These are phyloP conservation scores for Abrostola triplasia DNA, from an alignment of 2,888 invertebrate species.

Conservation along the genomic window DNA sequence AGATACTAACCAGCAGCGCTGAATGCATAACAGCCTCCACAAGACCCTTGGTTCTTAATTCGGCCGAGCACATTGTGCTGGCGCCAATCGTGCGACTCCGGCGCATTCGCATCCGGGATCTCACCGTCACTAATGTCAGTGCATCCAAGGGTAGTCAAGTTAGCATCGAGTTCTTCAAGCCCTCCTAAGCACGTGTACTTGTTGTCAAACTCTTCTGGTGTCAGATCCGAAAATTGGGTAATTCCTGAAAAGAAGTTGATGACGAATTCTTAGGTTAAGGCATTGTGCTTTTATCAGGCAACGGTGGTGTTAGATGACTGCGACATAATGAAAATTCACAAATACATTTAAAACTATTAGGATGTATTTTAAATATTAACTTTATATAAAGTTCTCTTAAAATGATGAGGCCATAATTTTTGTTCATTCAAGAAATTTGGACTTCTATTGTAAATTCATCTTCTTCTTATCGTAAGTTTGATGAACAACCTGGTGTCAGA, in stretches of 20 bases:
- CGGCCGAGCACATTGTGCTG: conserved; percentile 92
- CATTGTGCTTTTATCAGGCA: no score
- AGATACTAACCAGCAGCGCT: conserved; percentile 40
- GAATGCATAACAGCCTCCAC: conserved; percentile 94
- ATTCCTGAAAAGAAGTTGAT: conserved; percentile 14
- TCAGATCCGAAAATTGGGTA: conserved; percentile 18
- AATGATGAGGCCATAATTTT: no score
- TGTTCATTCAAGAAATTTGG: no score
- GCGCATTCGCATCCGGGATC: conserved; percentile 34
- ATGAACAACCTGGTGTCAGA: no score
- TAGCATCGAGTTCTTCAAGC: not conserved
- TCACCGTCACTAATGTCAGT: conserved; percentile 10
- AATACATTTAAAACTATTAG: no score
- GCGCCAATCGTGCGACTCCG: conserved; percentile 90
- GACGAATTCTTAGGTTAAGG: no score
- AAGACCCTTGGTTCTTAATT: conserved; percentile 92
- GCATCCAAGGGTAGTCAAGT: conserved; percentile 1
- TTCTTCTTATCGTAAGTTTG: no score
- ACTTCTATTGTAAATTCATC: no score
- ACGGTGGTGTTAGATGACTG: no score
- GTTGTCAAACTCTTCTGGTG: conserved; percentile 8
- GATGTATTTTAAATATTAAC: no score
- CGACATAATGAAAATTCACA: no score
- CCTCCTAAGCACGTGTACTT: conserved; percentile 1
- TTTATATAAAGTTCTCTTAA: no score